phyloP scores from a whole-genome alignment of 2,888 invertebrate genomes.

The Protophormia terraenovae region DNA sequence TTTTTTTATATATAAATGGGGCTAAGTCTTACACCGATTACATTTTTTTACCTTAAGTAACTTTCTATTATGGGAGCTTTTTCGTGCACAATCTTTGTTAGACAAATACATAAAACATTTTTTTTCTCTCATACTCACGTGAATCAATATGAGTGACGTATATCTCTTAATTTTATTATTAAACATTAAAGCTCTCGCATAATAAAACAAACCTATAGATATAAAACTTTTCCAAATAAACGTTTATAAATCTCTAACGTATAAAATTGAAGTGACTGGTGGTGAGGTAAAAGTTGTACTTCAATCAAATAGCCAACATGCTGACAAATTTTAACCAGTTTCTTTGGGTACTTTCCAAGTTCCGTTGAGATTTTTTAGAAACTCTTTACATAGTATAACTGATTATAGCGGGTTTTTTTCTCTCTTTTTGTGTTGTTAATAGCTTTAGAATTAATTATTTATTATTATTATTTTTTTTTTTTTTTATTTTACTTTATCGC shows the following conservation, averaged over 20 bases:
- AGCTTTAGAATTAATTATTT: constrained; percentile 10
- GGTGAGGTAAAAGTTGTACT: not conserved
- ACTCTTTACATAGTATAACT: not conserved
- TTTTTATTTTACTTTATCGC: constrained; percentile 34
- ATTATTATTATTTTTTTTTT: too few species aligned
- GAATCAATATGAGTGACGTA: constrained; percentile 6
- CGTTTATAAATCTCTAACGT: not conserved
- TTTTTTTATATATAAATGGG: too few species aligned
- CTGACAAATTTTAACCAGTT: constrained; percentile 4
- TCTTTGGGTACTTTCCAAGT: not conserved
- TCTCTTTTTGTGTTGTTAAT: not conserved
- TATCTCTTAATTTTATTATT: not conserved
- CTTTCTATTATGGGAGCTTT: not conserved
- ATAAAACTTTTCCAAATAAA: not conserved
- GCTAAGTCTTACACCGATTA: too few species aligned
- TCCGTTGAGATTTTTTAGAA: not conserved
- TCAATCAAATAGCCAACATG: not conserved
- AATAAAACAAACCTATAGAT: not conserved
- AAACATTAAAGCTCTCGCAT: not conserved
- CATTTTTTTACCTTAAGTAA: too few species aligned
- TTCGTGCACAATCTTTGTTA: not conserved
- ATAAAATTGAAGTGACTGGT: too few species aligned
- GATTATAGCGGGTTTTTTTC: not conserved
- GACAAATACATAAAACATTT: not conserved
- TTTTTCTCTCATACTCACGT: not conserved